These are phyloP conservation scores for Carabus problematicus DNA, from an alignment of 2,888 invertebrate species.

Conservation along the genomic window DNA sequence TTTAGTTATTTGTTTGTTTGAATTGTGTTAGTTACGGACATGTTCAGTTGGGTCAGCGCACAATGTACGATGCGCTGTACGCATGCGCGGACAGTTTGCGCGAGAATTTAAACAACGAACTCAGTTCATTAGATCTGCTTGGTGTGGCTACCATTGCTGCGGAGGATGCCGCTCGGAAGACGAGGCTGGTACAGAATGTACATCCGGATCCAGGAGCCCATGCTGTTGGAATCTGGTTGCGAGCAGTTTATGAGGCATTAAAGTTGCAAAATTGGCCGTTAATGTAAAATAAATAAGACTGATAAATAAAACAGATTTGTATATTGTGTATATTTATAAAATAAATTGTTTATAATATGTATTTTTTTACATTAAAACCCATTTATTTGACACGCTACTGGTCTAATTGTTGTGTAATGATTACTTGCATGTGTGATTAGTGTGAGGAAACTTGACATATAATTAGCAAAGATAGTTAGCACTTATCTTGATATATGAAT, in stretches of 20 bases:
- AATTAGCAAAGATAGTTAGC: too few species aligned
- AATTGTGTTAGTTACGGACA: slow-evolving; percentile 65
- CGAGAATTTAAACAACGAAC: slow-evolving; percentile 47
- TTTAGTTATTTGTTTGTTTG: not conserved
- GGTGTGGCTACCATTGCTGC: slow-evolving; percentile 56
- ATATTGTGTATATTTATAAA: too few species aligned
- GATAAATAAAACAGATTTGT: too few species aligned
- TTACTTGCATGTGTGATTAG: too few species aligned
- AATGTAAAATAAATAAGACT: too few species aligned
- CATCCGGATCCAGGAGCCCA: slow-evolving; percentile 68
- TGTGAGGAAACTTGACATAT: too few species aligned
- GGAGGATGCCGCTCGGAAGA: slow-evolving; percentile 54
- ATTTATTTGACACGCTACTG: too few species aligned
- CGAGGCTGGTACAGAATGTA: slow-evolving; percentile 46
- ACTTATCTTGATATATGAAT: too few species aligned
- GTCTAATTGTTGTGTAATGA: too few species aligned
- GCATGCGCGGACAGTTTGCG: slow-evolving; percentile 50
- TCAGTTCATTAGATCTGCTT: slow-evolving; percentile 53
- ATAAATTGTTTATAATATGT: too few species aligned
- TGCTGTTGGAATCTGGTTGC: slow-evolving; percentile 67
- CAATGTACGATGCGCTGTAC: slow-evolving; percentile 65
- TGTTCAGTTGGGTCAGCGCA: slow-evolving; percentile 68
- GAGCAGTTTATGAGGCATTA: slow-evolving; percentile 61
- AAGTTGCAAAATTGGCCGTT: slow-evolving; percentile 51
- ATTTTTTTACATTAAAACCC: too few species aligned